Base-by-base conservation (phyloP, 2,113 vertebrate species). In the Nettapus auritus region DNA sequence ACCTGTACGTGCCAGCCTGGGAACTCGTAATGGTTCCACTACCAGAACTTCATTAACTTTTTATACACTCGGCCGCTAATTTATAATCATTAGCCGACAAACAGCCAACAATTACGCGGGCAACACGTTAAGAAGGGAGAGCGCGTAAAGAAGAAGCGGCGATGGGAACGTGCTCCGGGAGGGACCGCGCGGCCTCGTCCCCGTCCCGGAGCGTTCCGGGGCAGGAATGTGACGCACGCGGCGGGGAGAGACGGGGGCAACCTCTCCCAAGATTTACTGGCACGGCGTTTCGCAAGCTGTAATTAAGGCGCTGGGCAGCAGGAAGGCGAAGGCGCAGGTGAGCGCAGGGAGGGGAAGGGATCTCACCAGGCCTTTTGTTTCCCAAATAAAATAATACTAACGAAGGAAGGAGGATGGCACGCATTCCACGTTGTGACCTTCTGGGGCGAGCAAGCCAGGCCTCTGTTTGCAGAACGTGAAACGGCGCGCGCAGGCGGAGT, bases 51-150 rank as follows among this genome's bases (percentile, higher is more conserved):
- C 97, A 98, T 96, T 97, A 97, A 97, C 59, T 94, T 97, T 96
- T 95, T 97, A 91, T 91, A 95, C 91, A 90, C 96, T 96, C 70
- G 38, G 82, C 91, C 42, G 22, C 94, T 98, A 97, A 98, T 98
- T 98, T 97, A 98, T 97, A 97, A 94, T 95, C 95, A 40, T 97
- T 97, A 96, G 96, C 4, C 1, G n/a, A 97, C 96, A 97, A 97
- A 97, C 96, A 93, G 86, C 90, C 95, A 93, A 85, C 96, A 97
- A 96, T 97, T 97, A 97, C 94, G 87, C 91, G 90, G 90, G 94
- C 89, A 91, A 95, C 90, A 87, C 60, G 68, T 93, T 95, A 96
- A 92, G 85, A 75, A 88, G 78, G 68, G 62, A 91, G 76, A 93
- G 82, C 92, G 84, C 28, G 11, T 36, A 71, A 92, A 92, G 85